Base-by-base conservation (phyloP, 2,797 vertebrate genomes). In the Coluber constrictor region DNA sequence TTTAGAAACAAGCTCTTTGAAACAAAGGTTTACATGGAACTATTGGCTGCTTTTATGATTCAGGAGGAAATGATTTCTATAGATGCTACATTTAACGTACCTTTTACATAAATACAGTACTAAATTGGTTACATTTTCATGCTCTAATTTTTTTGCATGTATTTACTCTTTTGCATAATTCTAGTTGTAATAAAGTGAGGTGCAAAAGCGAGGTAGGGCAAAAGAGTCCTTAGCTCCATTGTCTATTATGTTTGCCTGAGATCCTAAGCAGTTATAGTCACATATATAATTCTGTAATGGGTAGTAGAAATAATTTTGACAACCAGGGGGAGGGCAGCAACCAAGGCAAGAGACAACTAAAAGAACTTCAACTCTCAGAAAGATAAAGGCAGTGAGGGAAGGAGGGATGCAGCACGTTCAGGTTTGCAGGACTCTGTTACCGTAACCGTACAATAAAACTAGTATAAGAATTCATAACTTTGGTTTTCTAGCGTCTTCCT, bases 41-140 rank as follows among this genome's bases (percentile, higher is more conserved):
- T 13, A 2, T 37, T 55, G 18, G 27, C 83, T 16, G 12, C 8
- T 59, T 91, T 23, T 90, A 47, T 37, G 8, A 74, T 79, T 88
- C 29, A 59, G 6, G 0, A 0, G 88, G n/a, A 66, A 87, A 79
- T 29, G 20, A 79, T 61, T 92, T 11, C 91, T 61, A 8, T 59
- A 88, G 8, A 15, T 83, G 23, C 10, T 25, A 83, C 37, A 25
- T 83, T 83, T 83, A 47, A 47, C 3, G 2, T 83, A 47, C 43
- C 25, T 83, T 47, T 83, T 83, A 83, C 43, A 83, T 25, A 12
- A 10, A 83, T 47, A 25, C 4, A 83, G 25, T 83, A 10, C 43
- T 47, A 83, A 47, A 47, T 25, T 12, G 9, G 4, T 83, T 47
- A 83, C 20, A 23, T 83, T 83, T 47, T 47, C 9, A 47, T 47